Percentiles rank a stretch among this genome's conserved stretches.
phyloP scores from a whole-genome alignment of 2,113 vertebrate species.

The Phyllostomus discolor region DNA sequence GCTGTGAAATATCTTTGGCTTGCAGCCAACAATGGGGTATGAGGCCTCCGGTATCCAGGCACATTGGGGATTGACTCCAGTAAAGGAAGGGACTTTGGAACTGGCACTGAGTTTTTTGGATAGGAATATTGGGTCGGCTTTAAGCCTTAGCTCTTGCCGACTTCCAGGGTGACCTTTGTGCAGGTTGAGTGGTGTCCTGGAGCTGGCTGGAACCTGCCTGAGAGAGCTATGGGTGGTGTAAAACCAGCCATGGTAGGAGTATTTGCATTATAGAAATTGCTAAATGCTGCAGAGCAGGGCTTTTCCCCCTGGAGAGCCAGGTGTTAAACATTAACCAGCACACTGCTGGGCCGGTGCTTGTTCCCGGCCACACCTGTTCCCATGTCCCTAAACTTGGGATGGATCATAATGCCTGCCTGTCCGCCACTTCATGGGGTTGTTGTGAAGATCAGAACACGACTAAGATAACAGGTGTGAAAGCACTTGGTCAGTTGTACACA shows the following conservation, averaged over 20 bases:
- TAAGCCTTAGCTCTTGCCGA: neutral
- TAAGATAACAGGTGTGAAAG: neutral
- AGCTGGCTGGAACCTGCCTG: neutral
- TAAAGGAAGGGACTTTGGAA: neutral
- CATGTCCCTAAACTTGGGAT: neutral
- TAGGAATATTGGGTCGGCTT: neutral
- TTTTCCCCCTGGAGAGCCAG: neutral
- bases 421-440: neutral
- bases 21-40: constrained; percentile 87
- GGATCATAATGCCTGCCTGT: neutral
- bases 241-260: neutral
- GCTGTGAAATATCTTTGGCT: constrained; percentile 87
- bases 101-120: neutral
- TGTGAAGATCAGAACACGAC: neutral
- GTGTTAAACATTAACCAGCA: neutral
- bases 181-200: neutral
- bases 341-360: neutral
- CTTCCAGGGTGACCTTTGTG: neutral
- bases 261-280: neutral
- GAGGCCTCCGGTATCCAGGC: neutral
- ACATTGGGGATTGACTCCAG: neutral
- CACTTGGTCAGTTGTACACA: neutral
- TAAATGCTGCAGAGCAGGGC: neutral
- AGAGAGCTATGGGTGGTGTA: neutral
- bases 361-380: neutral